These are phyloP conservation scores for Pogonognathellus flavescens DNA, from an alignment of 1,140 invertebrate genomes.

Conservation along the genomic window DNA sequence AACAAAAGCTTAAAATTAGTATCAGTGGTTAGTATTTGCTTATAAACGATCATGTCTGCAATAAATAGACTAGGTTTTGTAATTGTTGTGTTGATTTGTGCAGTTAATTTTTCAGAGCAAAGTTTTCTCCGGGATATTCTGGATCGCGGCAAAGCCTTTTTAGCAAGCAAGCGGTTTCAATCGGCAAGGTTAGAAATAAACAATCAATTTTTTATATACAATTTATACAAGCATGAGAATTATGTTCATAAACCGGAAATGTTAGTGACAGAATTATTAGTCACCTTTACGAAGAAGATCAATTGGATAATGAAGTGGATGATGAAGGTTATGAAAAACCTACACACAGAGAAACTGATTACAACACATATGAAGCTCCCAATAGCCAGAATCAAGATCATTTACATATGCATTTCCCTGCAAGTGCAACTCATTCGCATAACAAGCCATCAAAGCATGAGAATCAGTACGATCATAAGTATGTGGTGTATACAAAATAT, in stretches of 20 bases:
- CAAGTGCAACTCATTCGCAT: not conserved
- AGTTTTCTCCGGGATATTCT: constrained; percentile 9
- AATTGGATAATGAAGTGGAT: too few relatives aligned
- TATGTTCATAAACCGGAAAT: not conserved
- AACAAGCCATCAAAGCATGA: not conserved
- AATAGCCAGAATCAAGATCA: not conserved
- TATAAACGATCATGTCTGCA: too few relatives aligned
- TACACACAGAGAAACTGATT: constrained; percentile 9
- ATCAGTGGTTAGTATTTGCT: too few relatives aligned
- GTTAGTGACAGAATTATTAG: not conserved
- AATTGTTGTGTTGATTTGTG: not conserved
- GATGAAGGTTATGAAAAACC: not conserved
- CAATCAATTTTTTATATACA: not conserved
- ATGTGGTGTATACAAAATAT: not conserved
- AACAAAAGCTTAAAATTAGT: too few relatives aligned
- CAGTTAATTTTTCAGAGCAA: not conserved
- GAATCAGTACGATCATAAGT: not conserved
- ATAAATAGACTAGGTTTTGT: not conserved
- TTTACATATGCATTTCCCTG: not conserved
- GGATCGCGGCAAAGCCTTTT: not conserved
- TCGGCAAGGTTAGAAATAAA: not conserved
- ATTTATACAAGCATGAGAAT: not conserved
- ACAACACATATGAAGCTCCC: not conserved
- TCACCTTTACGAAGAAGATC: not conserved
- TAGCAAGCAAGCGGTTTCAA: not conserved